phyloP scores from a whole-genome alignment of 2,888 invertebrate genomes.

The Andricus curvator region DNA sequence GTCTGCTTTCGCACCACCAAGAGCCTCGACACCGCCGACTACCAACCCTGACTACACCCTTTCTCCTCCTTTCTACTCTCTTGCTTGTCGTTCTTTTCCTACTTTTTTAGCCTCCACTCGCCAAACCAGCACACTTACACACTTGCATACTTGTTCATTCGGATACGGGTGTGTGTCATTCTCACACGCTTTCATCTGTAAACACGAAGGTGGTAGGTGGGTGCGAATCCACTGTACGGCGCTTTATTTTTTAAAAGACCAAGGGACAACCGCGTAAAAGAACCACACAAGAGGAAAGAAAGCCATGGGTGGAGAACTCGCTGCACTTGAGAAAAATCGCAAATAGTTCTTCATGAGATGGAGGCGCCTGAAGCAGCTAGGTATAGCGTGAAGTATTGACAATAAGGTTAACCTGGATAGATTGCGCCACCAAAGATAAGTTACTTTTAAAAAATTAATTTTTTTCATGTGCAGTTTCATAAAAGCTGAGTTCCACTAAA shows the following conservation, averaged over 20 bases:
- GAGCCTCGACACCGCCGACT: constrained; percentile 52
- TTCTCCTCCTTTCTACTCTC: constrained; percentile 63
- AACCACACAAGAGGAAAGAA: constrained; percentile 22
- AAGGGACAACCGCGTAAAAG: constrained; percentile 24
- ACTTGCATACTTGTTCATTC: constrained; percentile 30
- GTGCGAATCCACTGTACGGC: constrained; percentile 15
- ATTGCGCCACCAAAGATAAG: neutral
- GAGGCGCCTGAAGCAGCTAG: constrained; percentile 44
- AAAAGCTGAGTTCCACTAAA: neutral
- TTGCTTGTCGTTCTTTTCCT: constrained; percentile 72
- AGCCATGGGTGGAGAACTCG: neutral
- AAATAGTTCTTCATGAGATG: constrained; percentile 19
- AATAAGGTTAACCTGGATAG: neutral
- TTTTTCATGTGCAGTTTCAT: neutral
- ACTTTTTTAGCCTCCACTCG: constrained; percentile 53
- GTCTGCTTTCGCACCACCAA: constrained; percentile 73
- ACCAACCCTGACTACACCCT: constrained; percentile 39
- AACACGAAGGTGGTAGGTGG: constrained; percentile 11
- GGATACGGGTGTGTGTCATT: neutral
- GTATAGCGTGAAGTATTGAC: constrained; percentile 48
- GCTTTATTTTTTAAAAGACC: constrained; percentile 31
- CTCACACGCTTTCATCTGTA: constrained; percentile 14
- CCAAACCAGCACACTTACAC: constrained; percentile 45
- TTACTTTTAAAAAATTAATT: neutral
- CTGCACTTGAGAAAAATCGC: constrained; percentile 30